Evolutionary conservation across 2,888 invertebrate species (phyloP), one percentile per base, ranked within the genome.

Genomic region (Limnephilus rhombicus): DNA sequence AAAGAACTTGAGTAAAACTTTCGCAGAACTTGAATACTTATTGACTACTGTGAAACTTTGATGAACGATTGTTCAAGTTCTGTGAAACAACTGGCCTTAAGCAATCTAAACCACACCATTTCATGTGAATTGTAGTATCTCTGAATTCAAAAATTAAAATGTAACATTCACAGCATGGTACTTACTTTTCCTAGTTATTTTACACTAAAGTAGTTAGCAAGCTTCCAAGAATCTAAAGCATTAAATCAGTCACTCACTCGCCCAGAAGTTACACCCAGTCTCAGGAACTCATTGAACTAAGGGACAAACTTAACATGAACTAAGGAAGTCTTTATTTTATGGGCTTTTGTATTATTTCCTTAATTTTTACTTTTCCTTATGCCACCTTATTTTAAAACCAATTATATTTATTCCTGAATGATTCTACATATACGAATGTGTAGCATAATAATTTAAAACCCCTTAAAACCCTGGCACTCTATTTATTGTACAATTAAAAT

Each of bases 401-500:
- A 49, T 29, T 86, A 49, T 86, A 86, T 86, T 86, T 86, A 86
- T 86, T 45, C 49, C 86, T 86, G 86, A 86, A 86, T 86, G 86
- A 86, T 24, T 86, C 41, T 86, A 45, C 86, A n/a, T 83, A 90
- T 82, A 86, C 85, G 89, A 89, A 90, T 91, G 41, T 83, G 80
- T 45, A 89, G 91, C 89, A 89, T 53, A 89, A 41, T 83, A 37
- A 37, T 90, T 41, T 82, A 91, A 93, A 92, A 88, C 91, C 90
- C 91, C 88, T 93, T 92, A 93, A 94, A 92, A 95, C 94, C 94
- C 93, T 94, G 94, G 94, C 94, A 94, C 93, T 90, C 94, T 93
- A 93, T 93, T 92, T 94, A 68, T 68, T 68, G 90, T 90, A 91
- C 90, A 91, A 90, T 92, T 81, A 81, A 53, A 90, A 90, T 91